A percentile compares a stretch with the other conserved stretches of the same genome.
Evolutionary conservation across 2,113 vertebrate species (phyloP).

Genomic region (Ranitomeya imitator): DNA sequence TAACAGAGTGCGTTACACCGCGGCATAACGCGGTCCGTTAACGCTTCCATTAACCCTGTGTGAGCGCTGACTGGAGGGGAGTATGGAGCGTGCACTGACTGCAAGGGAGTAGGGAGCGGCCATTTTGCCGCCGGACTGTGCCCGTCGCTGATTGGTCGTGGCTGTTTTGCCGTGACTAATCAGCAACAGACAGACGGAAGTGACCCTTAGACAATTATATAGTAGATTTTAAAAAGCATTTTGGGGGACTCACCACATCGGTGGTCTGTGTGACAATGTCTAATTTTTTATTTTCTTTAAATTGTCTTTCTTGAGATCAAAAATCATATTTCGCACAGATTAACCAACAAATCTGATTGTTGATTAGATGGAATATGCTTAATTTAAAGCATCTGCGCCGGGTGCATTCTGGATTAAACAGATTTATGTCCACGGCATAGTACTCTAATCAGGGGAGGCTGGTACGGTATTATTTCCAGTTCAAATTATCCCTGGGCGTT

Average conservation of each 20-base stretch:
- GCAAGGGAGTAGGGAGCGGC: no score
- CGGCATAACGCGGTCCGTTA: no score
- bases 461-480: neutral
- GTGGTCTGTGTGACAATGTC: neutral
- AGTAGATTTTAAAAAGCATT: neutral
- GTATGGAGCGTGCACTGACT: no score
- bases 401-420: conserved; percentile 32
- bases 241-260: neutral
- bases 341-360: conserved; percentile 45
- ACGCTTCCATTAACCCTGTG: no score
- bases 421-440: conserved; percentile 19
- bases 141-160: no score
- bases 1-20: no score
- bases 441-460: conserved; percentile 31
- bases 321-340: conserved; percentile 40
- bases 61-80: no score
- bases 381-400: conserved; percentile 33
- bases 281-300: conserved; percentile 22
- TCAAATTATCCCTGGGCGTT: neutral
- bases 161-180: no score
- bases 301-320: neutral
- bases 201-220: no score
- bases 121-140: no score
- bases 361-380: conserved; percentile 41
- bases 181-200: no score